These are phyloP conservation scores for Conopomorpha cramerella DNA, from an alignment of 1,140 invertebrate genomes.

Conservation along the genomic window DNA sequence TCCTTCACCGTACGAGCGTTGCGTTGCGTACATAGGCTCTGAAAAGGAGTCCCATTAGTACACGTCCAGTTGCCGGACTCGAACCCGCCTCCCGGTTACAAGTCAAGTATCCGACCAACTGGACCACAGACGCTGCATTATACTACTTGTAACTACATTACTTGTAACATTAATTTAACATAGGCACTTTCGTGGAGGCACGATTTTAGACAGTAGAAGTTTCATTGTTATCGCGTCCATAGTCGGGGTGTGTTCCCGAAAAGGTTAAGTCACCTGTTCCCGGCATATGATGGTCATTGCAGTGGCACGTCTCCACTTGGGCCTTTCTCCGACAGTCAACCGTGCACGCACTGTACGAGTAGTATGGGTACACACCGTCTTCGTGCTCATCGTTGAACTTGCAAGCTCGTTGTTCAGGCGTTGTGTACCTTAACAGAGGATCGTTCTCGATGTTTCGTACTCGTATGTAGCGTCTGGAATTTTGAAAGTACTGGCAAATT, in stretches of 20 bases:
- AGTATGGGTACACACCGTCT: slow-evolving; percentile 63
- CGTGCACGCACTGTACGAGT: slow-evolving; percentile 71
- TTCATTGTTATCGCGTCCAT: slow-evolving; percentile 62
- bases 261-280: slow-evolving; percentile 43
- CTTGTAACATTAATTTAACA: no score
- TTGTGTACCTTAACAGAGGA: slow-evolving; percentile 57
- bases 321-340: slow-evolving; percentile 66
- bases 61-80: no score
- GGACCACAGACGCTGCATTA: no score
- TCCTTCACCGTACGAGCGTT: no score
- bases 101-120: no score
- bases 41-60: no score
- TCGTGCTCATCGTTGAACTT: slow-evolving; percentile 67
- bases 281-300: slow-evolving; percentile 69
- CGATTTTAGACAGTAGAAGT: slow-evolving; percentile 64
- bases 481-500: no score
- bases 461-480: slow-evolving; percentile 51
- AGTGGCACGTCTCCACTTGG: slow-evolving; percentile 64
- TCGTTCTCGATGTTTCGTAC: slow-evolving; percentile 67
- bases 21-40: no score
- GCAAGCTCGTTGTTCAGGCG: slow-evolving; percentile 60
- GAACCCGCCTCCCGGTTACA: no score
- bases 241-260: slow-evolving; percentile 59
- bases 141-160: no score
- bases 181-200: slow-evolving; percentile 54